phyloP scores from a whole-genome alignment of 2,113 vertebrate species.

The Microcebus jonahi region DNA sequence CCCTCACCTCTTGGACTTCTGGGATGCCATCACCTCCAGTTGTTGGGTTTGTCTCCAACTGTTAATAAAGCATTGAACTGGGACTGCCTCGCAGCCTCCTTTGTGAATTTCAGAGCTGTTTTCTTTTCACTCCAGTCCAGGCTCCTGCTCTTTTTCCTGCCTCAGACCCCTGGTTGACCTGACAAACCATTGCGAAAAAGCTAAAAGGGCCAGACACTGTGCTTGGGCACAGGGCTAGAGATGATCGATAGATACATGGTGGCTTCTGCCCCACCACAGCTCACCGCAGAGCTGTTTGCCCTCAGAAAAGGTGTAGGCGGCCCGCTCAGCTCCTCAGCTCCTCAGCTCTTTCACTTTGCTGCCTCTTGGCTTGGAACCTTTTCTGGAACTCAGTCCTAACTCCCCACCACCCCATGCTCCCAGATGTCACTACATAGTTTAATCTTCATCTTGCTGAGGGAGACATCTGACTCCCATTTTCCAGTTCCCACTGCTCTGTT shows the following conservation, averaged over 20 bases:
- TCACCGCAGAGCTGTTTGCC: not conserved
- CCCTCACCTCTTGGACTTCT: conserved; percentile 14
- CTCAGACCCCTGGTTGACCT: not conserved
- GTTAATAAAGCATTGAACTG: conserved; percentile 70
- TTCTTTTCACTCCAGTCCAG: not conserved
- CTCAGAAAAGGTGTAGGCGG: not conserved
- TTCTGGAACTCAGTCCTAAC: not conserved
- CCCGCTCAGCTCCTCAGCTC: not conserved
- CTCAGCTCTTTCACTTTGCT: not conserved
- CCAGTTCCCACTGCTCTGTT: not conserved
- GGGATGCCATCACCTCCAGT: conserved; percentile 46
- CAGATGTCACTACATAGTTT: not conserved
- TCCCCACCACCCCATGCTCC: not conserved
- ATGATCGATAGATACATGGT: not conserved
- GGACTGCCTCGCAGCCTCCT: not conserved
- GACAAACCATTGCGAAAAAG: not conserved
- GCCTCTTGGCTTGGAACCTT: not conserved
- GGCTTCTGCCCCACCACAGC: not conserved
- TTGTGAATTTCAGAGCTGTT: not conserved
- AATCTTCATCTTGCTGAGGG: not conserved
- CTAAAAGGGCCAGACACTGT: not conserved
- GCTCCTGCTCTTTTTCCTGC: not conserved
- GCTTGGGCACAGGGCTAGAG: not conserved
- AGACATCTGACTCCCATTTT: not conserved
- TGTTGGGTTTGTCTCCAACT: conserved; percentile 66